A percentile compares a stretch with the other conserved stretches of the same genome.
phyloP scores from a whole-genome alignment of 2,113 vertebrate genomes.

The Dromiciops gliroides region DNA sequence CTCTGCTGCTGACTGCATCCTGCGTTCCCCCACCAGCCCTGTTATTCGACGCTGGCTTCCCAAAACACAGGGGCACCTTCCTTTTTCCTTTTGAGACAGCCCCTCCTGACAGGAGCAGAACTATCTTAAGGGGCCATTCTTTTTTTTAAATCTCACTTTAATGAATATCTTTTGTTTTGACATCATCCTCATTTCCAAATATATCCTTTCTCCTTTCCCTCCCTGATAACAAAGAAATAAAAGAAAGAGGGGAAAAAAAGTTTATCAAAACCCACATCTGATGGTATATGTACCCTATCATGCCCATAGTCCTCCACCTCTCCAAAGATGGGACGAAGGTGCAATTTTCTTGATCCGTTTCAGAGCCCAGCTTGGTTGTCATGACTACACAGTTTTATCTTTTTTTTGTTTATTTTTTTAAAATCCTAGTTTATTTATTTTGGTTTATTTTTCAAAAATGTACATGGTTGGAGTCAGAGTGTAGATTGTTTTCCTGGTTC shows the following conservation, averaged over 20 bases:
- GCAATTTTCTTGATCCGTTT: neutral
- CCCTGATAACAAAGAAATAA: neutral
- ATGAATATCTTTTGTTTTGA: neutral
- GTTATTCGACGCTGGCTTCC: neutral
- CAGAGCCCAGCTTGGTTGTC: neutral
- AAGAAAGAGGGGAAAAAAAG: neutral
- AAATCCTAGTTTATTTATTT: no score
- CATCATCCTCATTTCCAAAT: neutral
- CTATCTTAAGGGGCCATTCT: neutral
- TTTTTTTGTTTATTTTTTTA: no score
- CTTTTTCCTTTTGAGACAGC: neutral
- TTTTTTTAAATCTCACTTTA: neutral
- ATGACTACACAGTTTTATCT: neutral
- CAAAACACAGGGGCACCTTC: slow-evolving; percentile 4
- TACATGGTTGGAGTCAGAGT: neutral
- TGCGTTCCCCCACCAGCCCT: neutral
- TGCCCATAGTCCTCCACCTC: neutral
- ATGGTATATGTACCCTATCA: neutral
- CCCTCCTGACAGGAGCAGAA: neutral
- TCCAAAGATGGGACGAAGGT: neutral
- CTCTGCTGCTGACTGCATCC: neutral
- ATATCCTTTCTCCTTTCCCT: neutral
- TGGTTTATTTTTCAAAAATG: neutral
- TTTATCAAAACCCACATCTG: neutral
- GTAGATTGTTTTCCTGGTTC: neutral